These are phyloP conservation scores for Ammodytes dubius DNA, from an alignment of 2,113 vertebrate genomes.

Conservation along the genomic window DNA sequence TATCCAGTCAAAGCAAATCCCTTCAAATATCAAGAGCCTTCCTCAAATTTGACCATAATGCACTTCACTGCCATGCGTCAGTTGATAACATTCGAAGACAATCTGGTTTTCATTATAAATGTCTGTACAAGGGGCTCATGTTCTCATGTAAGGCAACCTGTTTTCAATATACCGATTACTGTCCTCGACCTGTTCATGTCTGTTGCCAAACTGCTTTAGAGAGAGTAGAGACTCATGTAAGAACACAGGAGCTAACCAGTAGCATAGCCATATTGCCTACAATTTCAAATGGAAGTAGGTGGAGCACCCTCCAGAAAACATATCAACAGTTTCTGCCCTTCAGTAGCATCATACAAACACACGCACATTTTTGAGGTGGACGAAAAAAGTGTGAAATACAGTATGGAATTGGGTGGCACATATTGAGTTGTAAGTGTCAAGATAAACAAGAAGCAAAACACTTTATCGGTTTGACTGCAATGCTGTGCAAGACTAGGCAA, in stretches of 20 bases:
- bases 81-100: constrained; percentile 33
- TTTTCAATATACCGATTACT: constrained; percentile 49
- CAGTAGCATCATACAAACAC: background rate
- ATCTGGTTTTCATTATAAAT: constrained; percentile 53
- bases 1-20: constrained; percentile 58
- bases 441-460: background rate
- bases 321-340: background rate
- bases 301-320: background rate
- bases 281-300: background rate
- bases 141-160: constrained; percentile 35
- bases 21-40: constrained; percentile 44
- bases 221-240: constrained; percentile 10
- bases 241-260: constrained; percentile 3
- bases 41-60: constrained; percentile 40
- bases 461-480: background rate
- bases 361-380: background rate
- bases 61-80: constrained; percentile 22
- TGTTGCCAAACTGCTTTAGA: constrained; percentile 31
- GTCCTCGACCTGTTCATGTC: constrained; percentile 27
- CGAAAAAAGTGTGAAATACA: no score
- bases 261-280: constrained; percentile 9
- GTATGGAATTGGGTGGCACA: background rate
- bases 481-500: background rate
- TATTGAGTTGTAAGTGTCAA: background rate
- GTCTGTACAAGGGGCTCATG: background rate